Percentiles rank a stretch among this genome's conserved stretches.
These are phyloP conservation scores for Dissostichus mawsoni DNA, from an alignment of 2,113 vertebrate species.

Conservation along the genomic window DNA sequence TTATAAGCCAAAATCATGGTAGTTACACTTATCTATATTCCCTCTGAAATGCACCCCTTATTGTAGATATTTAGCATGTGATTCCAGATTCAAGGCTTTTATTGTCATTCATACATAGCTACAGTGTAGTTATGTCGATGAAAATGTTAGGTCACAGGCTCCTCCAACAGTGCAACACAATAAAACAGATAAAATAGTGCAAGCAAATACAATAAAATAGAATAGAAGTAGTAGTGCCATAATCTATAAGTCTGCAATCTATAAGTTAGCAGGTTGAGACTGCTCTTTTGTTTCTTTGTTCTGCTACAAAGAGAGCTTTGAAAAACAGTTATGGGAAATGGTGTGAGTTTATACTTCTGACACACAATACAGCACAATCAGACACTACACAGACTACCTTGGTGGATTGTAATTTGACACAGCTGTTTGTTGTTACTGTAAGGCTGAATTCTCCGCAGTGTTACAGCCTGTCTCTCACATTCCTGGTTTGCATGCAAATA, in stretches of 20 bases:
- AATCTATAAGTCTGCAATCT: background rate
- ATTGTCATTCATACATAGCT: too few relatives aligned
- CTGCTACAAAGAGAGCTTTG: background rate
- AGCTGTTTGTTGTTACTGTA: constrained; percentile 28
- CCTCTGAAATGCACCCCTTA: background rate
- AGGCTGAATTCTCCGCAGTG: constrained; percentile 23
- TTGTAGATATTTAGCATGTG: background rate
- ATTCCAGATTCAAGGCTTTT: too few relatives aligned
- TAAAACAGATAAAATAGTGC: too few relatives aligned
- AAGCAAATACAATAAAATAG: too few relatives aligned
- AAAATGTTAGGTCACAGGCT: too few relatives aligned
- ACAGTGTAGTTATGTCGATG: too few relatives aligned
- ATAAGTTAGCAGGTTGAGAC: background rate
- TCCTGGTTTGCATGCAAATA: constrained; percentile 27
- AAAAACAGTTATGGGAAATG: constrained; percentile 27
- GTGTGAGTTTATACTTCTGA: constrained; percentile 4
- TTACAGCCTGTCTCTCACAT: constrained; percentile 20
- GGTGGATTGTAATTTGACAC: constrained; percentile 34
- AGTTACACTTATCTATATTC: background rate
- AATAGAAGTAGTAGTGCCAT: too few relatives aligned
- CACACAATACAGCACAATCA: constrained; percentile 7
- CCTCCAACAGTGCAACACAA: too few relatives aligned
- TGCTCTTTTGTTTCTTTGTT: background rate
- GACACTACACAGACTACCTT: background rate
- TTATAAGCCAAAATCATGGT: background rate